Base-by-base conservation (phyloP, 2,113 vertebrate species). In the Gorsachius goisagi region DNA sequence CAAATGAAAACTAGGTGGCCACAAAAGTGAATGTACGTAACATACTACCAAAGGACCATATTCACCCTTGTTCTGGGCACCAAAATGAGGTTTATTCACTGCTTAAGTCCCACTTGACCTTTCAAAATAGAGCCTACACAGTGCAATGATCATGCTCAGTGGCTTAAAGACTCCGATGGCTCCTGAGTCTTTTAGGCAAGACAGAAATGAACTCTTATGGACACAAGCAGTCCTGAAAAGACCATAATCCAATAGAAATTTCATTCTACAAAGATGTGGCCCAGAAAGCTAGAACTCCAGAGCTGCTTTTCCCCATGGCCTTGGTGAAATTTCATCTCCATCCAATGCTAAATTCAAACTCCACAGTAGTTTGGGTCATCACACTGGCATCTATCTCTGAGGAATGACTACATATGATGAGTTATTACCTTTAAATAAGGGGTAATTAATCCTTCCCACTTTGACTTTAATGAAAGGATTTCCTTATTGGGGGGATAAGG, bases 401-500 rank as follows among this genome's bases (percentile, higher is more conserved):
- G 87, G 85, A 91, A 73, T 93, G 78, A 72, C 81, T 94, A 83
- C 69, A 64, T 82, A 83, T 75, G 83, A 93, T 95, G 93, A 96
- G 87, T 96, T 97, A 95, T 90, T 95, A 93, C 89, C 87, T 85
- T 94, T 94, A 91, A 91, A 73, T 75, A 91, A 90, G 37, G 72
- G 56, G 85, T 95, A 91, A 97, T 97, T 97, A 94, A 95, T 85
- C 79, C 52, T 89, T 93, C 58, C 63, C 73, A 45, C 91, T 96
- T 66, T 30, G 62, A 55, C 20, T 94, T 93, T 91, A 90, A 87
- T 60, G 56, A 90, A 97, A 69, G 87, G 56, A 83, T 96, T 97
- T 95, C 94, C 85, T 90, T 47, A 64, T 30, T 62, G 39, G 52
- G 69, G 86, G 41, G 41, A 90, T 87, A 90, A 77, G 82, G 45